Evolutionary conservation across 2,113 vertebrate genomes (phyloP).

Genomic region (Labrus mixtus): DNA sequence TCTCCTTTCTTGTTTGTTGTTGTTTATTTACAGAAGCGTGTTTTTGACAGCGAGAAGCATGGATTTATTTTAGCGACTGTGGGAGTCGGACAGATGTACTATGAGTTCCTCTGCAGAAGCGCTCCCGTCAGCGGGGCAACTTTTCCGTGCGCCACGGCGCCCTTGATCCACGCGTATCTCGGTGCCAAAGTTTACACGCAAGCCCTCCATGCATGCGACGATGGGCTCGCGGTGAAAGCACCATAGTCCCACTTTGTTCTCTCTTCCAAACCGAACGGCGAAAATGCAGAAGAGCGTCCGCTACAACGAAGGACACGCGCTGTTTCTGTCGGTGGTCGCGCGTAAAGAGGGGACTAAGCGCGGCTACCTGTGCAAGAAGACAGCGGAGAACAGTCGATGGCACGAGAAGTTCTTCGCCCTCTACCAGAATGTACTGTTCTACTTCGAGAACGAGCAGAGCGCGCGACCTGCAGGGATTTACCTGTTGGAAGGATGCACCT

Average conservation of each 20-base stretch:
- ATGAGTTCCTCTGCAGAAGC: constrained; percentile 67
- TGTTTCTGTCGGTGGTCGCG: constrained; percentile 91
- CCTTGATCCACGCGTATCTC: constrained; percentile 47
- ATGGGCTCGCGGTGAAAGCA: constrained; percentile 60
- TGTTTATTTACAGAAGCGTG: constrained; percentile 2
- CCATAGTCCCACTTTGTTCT: not conserved
- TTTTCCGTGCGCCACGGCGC: constrained; percentile 71
- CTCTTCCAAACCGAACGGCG: constrained; percentile 10
- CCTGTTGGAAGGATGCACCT: constrained; percentile 96
- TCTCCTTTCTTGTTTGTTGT: not conserved
- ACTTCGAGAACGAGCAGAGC: constrained; percentile 97
- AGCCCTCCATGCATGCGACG: not conserved
- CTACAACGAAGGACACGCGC: constrained; percentile 96
- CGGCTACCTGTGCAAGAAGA: constrained; percentile 94
- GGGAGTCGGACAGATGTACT: constrained; percentile 40
- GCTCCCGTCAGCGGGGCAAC: constrained; percentile 67
- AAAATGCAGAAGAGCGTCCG: constrained; percentile 97
- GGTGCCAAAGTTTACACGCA: constrained; percentile 60
- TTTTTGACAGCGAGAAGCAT: constrained; percentile 37
- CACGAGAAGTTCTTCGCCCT: constrained; percentile 97
- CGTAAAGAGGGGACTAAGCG: constrained; percentile 96
- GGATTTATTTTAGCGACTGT: constrained; percentile 47
- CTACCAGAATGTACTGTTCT: constrained; percentile 96
- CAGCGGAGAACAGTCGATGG: constrained; percentile 96
- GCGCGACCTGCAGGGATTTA: constrained; percentile 94